Base-by-base conservation (phyloP, 1,140 invertebrate genomes). In the Pectinophora gossypiella region DNA sequence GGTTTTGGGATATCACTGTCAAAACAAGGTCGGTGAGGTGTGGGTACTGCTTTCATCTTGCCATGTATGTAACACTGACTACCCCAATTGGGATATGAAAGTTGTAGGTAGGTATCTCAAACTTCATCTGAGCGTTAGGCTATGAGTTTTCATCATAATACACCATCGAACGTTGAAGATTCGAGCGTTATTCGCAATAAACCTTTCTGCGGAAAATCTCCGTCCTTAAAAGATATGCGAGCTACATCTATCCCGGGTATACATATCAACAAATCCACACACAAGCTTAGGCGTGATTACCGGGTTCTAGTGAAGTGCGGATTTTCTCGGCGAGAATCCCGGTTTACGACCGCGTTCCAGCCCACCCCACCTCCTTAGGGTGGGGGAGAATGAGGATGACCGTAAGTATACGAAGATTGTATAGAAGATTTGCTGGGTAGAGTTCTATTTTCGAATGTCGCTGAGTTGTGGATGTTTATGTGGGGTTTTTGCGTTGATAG, bases 271-370 rank as follows among this genome's bases (percentile, higher is more conserved):
- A 82, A 81, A 84, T 81, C 80, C 68, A 68, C 76, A 66, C 59
- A 44, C 50, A 40, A 48, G 48, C 50, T 52, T 59, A 68, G 62
- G 69, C 63, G 61, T 54, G 76, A 77, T 84, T 77, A 84, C 67
- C 68, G 56, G 69, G 62, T 69, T 64, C 65, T 71, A 72, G 72
- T 72, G 79, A 78, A 75, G 74, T 79, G 76, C 59, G 79, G 79
- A 83, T 83, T 80, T 66, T 76, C 62, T 61, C 64, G 42, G 65
- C 63, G 76, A 64, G 76, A 83, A 79, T 80, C 77, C 76, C 72
- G 66, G 68, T 79, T 81, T 81, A 79, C 69, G 73, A 77, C 59
- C 68, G 64, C 46, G 58, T 32, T 40, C 10, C 43, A 45, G 40
- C 48, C 46, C 7, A 15, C 55, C 61, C 49, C 32, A 23, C n/a